Evolutionary conservation across 2,888 invertebrate species (phyloP).

Genomic region (Acanthosepion esculentum): DNA sequence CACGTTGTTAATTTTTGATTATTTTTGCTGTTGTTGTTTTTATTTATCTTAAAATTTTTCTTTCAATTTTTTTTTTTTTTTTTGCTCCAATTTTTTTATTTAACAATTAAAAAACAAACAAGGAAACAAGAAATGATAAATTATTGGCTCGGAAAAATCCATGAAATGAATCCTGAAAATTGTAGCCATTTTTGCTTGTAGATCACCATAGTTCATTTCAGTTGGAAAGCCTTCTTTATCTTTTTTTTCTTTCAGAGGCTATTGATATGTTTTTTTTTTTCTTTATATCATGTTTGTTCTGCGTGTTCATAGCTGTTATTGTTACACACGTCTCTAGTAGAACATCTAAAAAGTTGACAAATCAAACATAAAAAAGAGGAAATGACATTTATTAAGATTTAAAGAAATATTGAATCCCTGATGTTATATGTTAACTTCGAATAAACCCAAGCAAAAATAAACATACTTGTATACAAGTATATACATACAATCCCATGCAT

Average conservation of each 20-base stretch:
- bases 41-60: constrained; percentile 3
- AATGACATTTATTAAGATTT: constrained; percentile 6
- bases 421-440: background rate
- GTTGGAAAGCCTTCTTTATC: background rate
- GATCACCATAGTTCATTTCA: background rate
- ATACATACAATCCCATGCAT: background rate
- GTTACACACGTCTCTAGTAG: background rate
- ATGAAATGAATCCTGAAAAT: constrained; percentile 13
- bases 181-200: background rate
- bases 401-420: constrained; percentile 33
- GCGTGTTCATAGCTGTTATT: background rate
- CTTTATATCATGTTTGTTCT: background rate
- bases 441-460: constrained; percentile 9
- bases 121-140: background rate
- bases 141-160: constrained; percentile 33
- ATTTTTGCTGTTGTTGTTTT: constrained; percentile 10
- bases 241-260: background rate
- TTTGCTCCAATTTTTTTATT: background rate
- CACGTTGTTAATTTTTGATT: background rate
- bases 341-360: background rate
- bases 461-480: constrained; percentile 4
- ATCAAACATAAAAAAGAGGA: background rate
- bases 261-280: background rate
- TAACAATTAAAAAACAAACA: constrained; percentile 15
- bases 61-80: background rate